These are phyloP conservation scores for Stercorarius parasiticus DNA, from an alignment of 2,113 vertebrate species.

Conservation along the genomic window DNA sequence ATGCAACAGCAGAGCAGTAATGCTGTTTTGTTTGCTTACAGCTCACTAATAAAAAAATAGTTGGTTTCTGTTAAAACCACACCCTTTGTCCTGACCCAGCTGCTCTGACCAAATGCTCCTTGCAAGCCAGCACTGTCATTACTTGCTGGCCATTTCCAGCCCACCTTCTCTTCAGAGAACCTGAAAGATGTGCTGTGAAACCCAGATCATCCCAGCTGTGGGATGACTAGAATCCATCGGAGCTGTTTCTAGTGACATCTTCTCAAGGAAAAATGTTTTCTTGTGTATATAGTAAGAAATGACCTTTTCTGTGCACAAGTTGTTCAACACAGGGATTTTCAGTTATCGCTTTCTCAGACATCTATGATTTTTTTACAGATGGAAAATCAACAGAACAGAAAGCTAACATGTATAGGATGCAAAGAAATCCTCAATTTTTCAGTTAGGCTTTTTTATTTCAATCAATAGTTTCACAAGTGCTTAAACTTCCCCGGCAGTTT, in stretches of 20 bases:
- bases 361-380: neutral
- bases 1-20: neutral
- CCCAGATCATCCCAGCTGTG: neutral
- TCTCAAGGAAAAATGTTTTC: neutral
- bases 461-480: slow-evolving; percentile 51
- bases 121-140: rapidly evolving
- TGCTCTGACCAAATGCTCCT: neutral
- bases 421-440: neutral
- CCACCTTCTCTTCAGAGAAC: neutral
- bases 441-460: slow-evolving; percentile 56
- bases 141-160: neutral
- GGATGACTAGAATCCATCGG: neutral
- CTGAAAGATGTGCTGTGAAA: neutral
- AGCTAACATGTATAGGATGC: neutral
- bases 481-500: slow-evolving; percentile 54
- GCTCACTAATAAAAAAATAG: neutral
- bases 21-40: neutral
- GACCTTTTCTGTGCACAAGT: neutral
- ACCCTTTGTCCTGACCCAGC: neutral
- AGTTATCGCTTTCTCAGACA: neutral
- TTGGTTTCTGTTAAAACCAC: neutral
- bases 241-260: neutral
- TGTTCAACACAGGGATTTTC: neutral
- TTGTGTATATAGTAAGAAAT: neutral
- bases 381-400: neutral